Percentiles rank a stretch among this genome's conserved stretches.
Conservation (phyloP, 2,113 vertebrate genomes). For the Raja brachyura region DNA sequence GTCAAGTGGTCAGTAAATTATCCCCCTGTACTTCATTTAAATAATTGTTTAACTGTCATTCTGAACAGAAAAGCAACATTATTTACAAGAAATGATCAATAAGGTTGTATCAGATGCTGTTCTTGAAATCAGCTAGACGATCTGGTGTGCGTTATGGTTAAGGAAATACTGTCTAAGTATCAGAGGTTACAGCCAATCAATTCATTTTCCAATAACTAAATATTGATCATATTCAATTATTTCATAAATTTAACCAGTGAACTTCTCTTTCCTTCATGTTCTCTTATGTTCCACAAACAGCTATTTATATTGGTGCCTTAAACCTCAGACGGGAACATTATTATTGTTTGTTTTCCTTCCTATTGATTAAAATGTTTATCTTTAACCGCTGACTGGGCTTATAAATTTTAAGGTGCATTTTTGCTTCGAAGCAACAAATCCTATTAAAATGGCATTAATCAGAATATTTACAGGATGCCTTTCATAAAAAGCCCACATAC, state of each 20-base stretch:
- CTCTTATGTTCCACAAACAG: not conserved
- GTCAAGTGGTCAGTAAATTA: constrained; percentile 35
- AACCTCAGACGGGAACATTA: not conserved
- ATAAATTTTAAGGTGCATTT: not conserved
- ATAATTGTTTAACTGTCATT: constrained; percentile 37
- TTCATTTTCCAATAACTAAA: constrained; percentile 34
- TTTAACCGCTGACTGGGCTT: not conserved
- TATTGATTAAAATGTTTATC: not conserved
- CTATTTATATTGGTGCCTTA: not conserved
- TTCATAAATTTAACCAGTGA: constrained; percentile 27
- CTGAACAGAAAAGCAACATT: constrained; percentile 31
- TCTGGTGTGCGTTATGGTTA: constrained; percentile 14
- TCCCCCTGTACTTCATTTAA: constrained; percentile 29
- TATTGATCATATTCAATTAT: constrained; percentile 35
- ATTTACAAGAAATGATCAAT: constrained; percentile 37
- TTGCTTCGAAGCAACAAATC: constrained; percentile 1
- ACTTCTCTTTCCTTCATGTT: not conserved
- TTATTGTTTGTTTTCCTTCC: not conserved
- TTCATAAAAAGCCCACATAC: not conserved
- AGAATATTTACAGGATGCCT: not conserved
- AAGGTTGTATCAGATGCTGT: constrained; percentile 24
- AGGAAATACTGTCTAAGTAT: constrained; percentile 29
- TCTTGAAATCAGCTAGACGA: constrained; percentile 15
- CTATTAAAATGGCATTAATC: not conserved
- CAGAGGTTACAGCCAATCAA: constrained; percentile 6